Evolutionary conservation across 2,888 invertebrate genomes (phyloP).

Genomic region (Arrhopalites spinosus): DNA sequence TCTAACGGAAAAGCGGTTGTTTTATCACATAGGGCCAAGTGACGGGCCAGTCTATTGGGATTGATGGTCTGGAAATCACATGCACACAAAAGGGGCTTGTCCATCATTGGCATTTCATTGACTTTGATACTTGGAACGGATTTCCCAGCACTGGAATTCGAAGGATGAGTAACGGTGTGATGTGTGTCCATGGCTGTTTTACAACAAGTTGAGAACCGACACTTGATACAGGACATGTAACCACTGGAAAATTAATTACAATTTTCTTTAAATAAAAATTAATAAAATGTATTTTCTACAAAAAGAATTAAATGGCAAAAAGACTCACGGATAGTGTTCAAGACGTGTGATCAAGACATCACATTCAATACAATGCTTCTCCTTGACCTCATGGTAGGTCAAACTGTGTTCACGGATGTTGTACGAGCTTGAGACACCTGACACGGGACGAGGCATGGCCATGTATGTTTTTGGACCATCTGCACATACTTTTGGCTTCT

Average conservation of each 20-base stretch:
- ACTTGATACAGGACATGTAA: constrained; percentile 75
- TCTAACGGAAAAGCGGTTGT: constrained; percentile 28
- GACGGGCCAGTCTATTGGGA: constrained; percentile 61
- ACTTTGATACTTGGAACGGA: constrained; percentile 20
- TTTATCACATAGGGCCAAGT: constrained; percentile 28
- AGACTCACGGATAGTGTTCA: constrained; percentile 35
- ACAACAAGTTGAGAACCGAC: constrained; percentile 82
- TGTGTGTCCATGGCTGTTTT: constrained; percentile 80
- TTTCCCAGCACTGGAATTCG: constrained; percentile 12
- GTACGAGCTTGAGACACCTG: neutral
- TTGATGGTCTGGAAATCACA: constrained; percentile 70
- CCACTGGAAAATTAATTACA: constrained; percentile 68
- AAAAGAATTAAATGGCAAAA: neutral
- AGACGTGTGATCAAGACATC: neutral
- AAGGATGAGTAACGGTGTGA: constrained; percentile 64
- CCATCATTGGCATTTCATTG: constrained; percentile 59
- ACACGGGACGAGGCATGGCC: neutral
- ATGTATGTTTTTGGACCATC: neutral
- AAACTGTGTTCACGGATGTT: constrained; percentile 18
- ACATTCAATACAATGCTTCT: constrained; percentile 30
- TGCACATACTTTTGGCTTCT: neutral
- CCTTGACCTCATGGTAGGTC: neutral
- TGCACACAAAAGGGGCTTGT: constrained; percentile 73
- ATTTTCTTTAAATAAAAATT: neutral
- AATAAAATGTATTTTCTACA: too few relatives aligned